Evolutionary conservation across 1,140 invertebrate genomes (phyloP), one percentile per base, ranked within the genome.

Genomic region (Paramacrobiotus metropolitanus): DNA sequence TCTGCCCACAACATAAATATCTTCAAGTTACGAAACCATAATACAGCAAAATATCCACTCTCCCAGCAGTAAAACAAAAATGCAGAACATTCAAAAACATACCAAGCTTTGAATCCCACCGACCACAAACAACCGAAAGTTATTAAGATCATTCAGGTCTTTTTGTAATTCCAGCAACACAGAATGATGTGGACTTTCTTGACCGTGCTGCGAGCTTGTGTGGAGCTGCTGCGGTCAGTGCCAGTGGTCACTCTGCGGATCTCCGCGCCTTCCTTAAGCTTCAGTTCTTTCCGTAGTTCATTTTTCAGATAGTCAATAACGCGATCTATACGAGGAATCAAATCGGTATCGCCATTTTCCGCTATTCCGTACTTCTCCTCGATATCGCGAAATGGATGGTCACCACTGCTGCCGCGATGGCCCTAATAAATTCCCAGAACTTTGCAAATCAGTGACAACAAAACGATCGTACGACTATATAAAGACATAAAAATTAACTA

Each of bases 181-280:
- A 65, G n/a, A n/a, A n/a, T n/a, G 78, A 82, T 74, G 94, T 95
- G 3, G 90, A 83, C 73, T n/a, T 91, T 85, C 74, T 95, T 95
- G 29, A 96, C 89, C 66, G 94, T 85, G 69, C 83, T 84, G 60
- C 85, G 86, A n/a, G 95, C 87, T 72, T 95, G 83, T 30, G 83
- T 82, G 29, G 93, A 76, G 20, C 70, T 72, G 61, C 75, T 76
- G 65, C 87, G 80, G 76, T 95, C n/a, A n/a, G n/a, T n/a, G n/a
- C n/a, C 91, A 59, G 85, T 90, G 15, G 90, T 86, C 1, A 89
- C 90, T 73, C 89, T 88, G 21, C 86, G 79, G 63, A 96, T 95
- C 74, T 95, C 90, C 18, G 92, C 92, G 61, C 92, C 88, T 70
- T 90, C 88, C 62, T 74, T 73, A 45, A 75, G 73, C 64, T 71